Evolutionary conservation across 2,113 vertebrate genomes (phyloP), one percentile per base, ranked within the genome.

Genomic region (Melanotaenia duboulayi): DNA sequence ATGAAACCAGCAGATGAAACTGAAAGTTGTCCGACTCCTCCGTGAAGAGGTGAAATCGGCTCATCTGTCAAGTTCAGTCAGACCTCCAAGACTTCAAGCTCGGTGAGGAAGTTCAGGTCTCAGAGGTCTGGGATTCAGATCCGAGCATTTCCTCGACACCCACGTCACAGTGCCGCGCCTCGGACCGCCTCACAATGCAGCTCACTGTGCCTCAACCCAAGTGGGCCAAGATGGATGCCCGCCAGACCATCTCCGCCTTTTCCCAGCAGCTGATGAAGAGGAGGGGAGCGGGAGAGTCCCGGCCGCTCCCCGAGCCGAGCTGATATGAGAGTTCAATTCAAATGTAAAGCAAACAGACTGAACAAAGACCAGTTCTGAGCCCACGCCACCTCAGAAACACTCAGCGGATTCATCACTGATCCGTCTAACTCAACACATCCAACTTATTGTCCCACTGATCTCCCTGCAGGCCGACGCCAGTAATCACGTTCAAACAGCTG

Each of bases 251-350:
- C 76, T 80, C 82, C 0, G 64, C 60, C 70, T 71, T 32, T 68
- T 84, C 76, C 71, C 77, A 70, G 12, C 57, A 73, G 76, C 68
- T 9, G 50, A 83, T 46, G 81, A 66, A 49, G 42, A 22, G 44
- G 76, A 59, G 49, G 50, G 16, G 65, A 80, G 65, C 42, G 55
- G 76, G 78, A 78, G 61, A 74, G 88, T 87, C 85, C 85, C 40
- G 86, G 87, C 82, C 87, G 66, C 91, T 90, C 91, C 92, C 85
- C 37, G 75, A 40, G 66, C 69, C 78, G 70, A 81, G 85, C 83
- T 82, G 74, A 78, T 76, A 72, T 55, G 23, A 56, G 55, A 75
- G 78, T 85, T 71, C 9, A 40, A 51, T 67, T 71, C 71, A 70
- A 39, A 83, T 52, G 71, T 60, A 83, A 87, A 72, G 69, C 52